Conservation (phyloP, 2,113 vertebrate genomes). For the Indri indri region DNA sequence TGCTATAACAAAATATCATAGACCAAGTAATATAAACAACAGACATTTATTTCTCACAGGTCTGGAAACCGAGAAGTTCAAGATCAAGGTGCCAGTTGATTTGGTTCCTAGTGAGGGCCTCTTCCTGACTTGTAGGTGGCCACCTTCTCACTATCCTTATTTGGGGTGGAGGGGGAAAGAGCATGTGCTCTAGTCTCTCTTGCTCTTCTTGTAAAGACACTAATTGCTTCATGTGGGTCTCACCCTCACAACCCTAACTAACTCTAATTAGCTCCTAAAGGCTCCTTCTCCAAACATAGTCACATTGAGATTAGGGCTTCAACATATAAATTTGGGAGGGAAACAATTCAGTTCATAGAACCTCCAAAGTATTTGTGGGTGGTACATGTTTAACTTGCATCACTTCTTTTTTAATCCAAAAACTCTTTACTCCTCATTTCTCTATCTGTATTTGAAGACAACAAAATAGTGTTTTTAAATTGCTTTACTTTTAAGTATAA, state of each 20-base stretch:
- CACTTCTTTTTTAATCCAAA: background rate
- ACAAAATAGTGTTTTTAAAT: background rate
- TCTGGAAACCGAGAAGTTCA: background rate
- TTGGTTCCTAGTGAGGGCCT: background rate
- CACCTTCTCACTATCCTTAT: background rate
- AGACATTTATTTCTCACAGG: background rate
- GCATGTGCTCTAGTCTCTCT: background rate
- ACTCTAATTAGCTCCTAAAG: background rate
- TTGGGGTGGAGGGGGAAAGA: background rate
- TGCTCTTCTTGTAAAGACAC: background rate
- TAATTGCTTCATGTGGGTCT: background rate
- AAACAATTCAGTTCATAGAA: background rate
- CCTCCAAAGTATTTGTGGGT: background rate
- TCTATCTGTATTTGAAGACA: background rate
- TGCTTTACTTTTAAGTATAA: background rate
- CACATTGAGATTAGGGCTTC: background rate
- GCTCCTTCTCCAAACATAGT: background rate
- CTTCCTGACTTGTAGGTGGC: background rate
- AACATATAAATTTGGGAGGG: background rate
- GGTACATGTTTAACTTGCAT: background rate
- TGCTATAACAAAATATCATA: background rate
- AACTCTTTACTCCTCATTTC: background rate
- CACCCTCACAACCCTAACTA: background rate
- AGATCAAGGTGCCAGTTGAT: background rate
- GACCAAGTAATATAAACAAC: background rate